phyloP scores from a whole-genome alignment of 2,888 invertebrate species.

The Callimorpha dominula region DNA sequence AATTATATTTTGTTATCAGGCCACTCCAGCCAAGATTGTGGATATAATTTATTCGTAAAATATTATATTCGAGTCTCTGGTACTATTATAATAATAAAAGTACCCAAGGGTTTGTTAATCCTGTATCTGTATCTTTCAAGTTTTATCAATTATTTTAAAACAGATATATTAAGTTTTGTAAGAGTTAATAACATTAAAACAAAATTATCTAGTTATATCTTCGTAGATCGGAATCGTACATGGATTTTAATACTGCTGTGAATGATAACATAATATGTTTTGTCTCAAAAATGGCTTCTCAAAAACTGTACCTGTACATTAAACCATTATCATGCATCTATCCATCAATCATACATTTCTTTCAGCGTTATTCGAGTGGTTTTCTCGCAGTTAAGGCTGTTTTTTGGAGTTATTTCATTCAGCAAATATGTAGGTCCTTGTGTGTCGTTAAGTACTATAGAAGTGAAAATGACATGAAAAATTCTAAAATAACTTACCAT shows the following conservation, averaged over 20 bases:
- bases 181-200: neutral
- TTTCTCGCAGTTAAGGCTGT: too few relatives aligned
- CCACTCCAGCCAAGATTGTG: conserved; percentile 28
- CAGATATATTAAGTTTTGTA: neutral
- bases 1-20: conserved; percentile 39
- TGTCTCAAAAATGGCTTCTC: too few relatives aligned
- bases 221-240: neutral
- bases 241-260: neutral
- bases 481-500: too few relatives aligned
- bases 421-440: too few relatives aligned
- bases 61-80: conserved; percentile 18
- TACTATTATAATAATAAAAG: conserved; percentile 21
- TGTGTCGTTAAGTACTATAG: too few relatives aligned
- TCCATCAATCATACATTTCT: too few relatives aligned
- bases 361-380: too few relatives aligned
- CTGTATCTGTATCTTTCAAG: conserved; percentile 1
- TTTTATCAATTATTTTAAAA: conserved; percentile 3
- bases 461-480: too few relatives aligned
- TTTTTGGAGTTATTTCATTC: too few relatives aligned
- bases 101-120: conserved; percentile 13
- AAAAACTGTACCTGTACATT: too few relatives aligned
- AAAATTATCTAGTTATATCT: neutral
- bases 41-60: conserved; percentile 28
- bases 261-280: too few relatives aligned
- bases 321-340: too few relatives aligned